Evolutionary conservation across 2,797 vertebrate genomes (phyloP), one percentile per base, ranked within the genome.

Genomic region (Rallus crepitans): DNA sequence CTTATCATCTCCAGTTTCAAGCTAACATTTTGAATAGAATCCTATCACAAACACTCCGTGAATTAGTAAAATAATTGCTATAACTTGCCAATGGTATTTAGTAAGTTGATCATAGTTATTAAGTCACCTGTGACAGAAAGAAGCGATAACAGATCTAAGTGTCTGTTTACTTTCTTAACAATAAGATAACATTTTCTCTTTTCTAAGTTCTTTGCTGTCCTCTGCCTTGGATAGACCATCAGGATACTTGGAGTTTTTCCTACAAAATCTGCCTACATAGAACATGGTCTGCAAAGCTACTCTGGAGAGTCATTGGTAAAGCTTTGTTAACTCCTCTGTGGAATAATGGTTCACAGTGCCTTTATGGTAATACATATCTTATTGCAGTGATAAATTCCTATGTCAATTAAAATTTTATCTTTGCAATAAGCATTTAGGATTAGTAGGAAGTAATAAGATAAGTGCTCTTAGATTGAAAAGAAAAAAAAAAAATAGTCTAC

Each of bases 321-420:
- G 11, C 13, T 21, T 83, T 64, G 8, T 68, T 93, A 86, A 37
- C 7, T 78, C 24, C 15, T 86, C 53, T 53, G 23, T 72, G 69
- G 39, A 76, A 47, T 21, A 80, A 40, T 30, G 6, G 20, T 75
- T 83, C 18, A 9, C 45, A 31, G 21, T 68, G 35, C 13, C 65
- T 69, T 90, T 87, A 57, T 68, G 31, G 33, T 30, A 87, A 71
- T 65, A 48, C 20, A 33, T 72, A 82, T 50, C 6, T 61, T 75
- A 65, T 84, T 79, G 42, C 15, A 89, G 28, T 65, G 83, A 71
- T 75, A 75, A 92, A 90, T 57, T 71, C 20, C 11, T 17, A 48
- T n/a, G 33, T n/a, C 15, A 92, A 37, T 90, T 91, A 85, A 88
- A 56, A 68, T 71, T 92, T 91, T 83, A 17, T 56, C 55, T 92